Evolutionary conservation across 2,797 vertebrate genomes (phyloP).

Genomic region (Rhyacichthys aspro): DNA sequence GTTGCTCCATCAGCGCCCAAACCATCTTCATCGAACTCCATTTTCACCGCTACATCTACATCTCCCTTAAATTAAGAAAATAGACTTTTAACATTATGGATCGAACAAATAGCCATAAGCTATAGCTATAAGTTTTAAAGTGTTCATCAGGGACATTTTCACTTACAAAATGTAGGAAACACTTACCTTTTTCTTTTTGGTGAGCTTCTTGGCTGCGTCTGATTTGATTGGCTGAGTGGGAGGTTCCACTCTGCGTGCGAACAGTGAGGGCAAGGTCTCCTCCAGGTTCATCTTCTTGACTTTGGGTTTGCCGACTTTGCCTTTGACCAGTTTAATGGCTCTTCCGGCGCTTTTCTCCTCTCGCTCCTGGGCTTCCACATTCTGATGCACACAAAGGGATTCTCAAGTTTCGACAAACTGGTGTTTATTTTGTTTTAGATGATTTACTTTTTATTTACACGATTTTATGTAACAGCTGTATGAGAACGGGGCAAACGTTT

Average conservation of each 20-base stretch:
- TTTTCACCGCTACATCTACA: slow-evolving; percentile 84
- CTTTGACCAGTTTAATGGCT: slow-evolving; percentile 90
- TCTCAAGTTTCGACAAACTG: not conserved
- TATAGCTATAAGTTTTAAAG: too few relatives aligned
- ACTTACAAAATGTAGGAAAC: not conserved
- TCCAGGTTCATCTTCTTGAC: slow-evolving; percentile 93
- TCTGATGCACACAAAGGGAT: slow-evolving; percentile 74
- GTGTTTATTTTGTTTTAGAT: not conserved
- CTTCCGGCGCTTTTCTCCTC: slow-evolving; percentile 86
- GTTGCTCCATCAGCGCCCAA: slow-evolving; percentile 76
- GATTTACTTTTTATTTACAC: too few relatives aligned
- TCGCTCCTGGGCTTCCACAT: slow-evolving; percentile 89
- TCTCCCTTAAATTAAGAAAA: slow-evolving; percentile 79
- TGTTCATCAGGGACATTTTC: not conserved
- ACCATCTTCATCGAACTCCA: slow-evolving; percentile 93
- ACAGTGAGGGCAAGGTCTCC: slow-evolving; percentile 94
- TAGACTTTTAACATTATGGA: not conserved
- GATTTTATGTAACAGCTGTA: too few relatives aligned
- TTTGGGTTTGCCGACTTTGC: slow-evolving; percentile 97
- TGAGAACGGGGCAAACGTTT: too few relatives aligned
- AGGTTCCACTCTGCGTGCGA: slow-evolving; percentile 91
- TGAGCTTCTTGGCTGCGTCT: slow-evolving; percentile 90
- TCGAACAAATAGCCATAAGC: accelerated
- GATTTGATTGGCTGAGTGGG: slow-evolving; percentile 90
- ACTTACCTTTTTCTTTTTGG: slow-evolving; percentile 96